A percentile compares a stretch with the other conserved stretches of the same genome.
phyloP scores from a whole-genome alignment of 2,113 vertebrate genomes.

The Leuciscus idus region DNA sequence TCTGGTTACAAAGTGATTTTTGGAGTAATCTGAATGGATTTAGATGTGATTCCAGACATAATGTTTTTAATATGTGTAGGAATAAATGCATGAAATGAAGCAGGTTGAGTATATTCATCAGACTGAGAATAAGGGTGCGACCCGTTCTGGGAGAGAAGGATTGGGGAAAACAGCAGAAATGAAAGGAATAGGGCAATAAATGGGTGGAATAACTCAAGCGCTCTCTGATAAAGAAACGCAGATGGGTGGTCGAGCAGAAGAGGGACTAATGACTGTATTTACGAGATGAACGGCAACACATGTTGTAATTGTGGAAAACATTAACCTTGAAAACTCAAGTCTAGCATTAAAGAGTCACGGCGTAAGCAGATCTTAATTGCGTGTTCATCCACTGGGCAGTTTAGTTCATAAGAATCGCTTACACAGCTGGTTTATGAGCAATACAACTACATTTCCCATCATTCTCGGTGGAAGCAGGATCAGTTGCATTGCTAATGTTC shows the following conservation, averaged over 20 bases:
- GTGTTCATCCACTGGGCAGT: neutral
- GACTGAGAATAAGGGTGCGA: too few relatives aligned
- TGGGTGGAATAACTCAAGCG: neutral
- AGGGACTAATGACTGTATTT: neutral
- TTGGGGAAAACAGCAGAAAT: neutral
- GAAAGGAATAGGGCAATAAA: neutral
- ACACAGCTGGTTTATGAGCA: neutral
- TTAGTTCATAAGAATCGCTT: neutral
- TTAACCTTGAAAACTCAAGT: neutral
- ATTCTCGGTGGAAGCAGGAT: neutral
- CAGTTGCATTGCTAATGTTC: neutral
- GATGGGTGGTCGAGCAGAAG: neutral
- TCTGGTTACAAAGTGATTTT: neutral
- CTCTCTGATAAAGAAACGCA: neutral
- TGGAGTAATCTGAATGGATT: neutral
- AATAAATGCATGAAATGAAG: neutral
- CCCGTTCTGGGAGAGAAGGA: neutral
- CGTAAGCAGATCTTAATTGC: neutral
- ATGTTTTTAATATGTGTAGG: too few relatives aligned
- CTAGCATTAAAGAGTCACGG: neutral
- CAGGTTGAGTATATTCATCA: neutral
- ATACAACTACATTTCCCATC: constrained; percentile 1
- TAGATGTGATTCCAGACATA: neutral
- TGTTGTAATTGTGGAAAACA: neutral
- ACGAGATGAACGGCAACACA: neutral